Conservation (phyloP, 2,113 vertebrate species). For the Butastur rufipennis region DNA sequence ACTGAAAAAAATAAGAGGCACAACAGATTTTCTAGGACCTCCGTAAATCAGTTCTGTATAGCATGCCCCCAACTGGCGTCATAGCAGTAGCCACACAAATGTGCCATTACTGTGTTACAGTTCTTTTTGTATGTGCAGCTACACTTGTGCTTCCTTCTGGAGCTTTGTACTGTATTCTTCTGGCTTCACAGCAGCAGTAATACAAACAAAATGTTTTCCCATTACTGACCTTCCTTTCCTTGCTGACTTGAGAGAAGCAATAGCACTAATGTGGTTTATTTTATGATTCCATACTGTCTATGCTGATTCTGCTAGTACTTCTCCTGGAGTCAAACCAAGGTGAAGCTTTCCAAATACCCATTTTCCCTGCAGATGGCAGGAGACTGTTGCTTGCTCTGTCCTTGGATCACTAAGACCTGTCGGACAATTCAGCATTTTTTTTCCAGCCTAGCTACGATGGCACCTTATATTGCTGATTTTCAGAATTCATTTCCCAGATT, state of each 20-base stretch:
- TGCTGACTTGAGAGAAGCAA: background rate
- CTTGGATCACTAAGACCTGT: background rate
- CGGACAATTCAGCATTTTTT: background rate
- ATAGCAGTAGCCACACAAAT: background rate
- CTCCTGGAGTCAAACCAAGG: background rate
- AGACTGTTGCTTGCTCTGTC: background rate
- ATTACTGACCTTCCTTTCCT: background rate
- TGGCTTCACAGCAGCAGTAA: background rate
- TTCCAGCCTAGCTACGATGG: background rate
- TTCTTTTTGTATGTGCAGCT: background rate
- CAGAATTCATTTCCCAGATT: background rate
- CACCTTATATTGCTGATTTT: background rate
- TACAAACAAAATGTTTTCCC: background rate
- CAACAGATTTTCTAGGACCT: background rate
- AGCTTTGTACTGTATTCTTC: background rate
- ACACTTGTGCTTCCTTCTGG: background rate
- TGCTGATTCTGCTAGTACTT: background rate
- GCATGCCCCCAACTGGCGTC: background rate
- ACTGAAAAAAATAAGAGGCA: background rate
- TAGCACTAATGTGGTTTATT: background rate
- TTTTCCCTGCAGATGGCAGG: conserved; percentile 13
- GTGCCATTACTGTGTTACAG: background rate
- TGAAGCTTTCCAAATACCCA: background rate
- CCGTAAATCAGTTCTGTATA: background rate
- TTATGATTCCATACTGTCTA: background rate